Base-by-base conservation (phyloP, 2,113 vertebrate species). In the Channa argus region DNA sequence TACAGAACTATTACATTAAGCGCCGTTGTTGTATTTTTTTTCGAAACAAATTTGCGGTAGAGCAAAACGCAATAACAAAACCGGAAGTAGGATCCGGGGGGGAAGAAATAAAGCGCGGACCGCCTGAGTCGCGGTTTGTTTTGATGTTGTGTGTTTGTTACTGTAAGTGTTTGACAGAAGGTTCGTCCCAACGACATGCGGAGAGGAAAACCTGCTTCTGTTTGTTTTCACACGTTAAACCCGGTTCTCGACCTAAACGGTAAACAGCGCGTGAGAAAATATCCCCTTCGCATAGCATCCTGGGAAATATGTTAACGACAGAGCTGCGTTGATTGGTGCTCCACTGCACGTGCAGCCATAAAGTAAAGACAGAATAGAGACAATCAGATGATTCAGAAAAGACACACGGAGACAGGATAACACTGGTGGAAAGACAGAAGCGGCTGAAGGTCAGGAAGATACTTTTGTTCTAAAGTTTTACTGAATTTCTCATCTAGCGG, bases 301-400 rank as follows among this genome's bases (percentile, higher is more conserved):
- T 73, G 90, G 90, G 88, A 65, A 89, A 84, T 83, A 80, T 83
- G 79, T 10, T 66, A 74, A 87, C 78, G 73, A 74, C 37, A 38
- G 6, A 3, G 24, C 12, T 49, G 0, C 77, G 83, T 77, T 79
- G 81, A 84, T 80, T 86, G 81, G 80, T 55, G 73, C n/a, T 67
- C 33, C 24, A 34, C 33, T 1, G 60, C 38, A 47, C 61, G 51
- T 50, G 34, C 2, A 51, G 14, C 1, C 2, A 8, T 3, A 39
- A 9, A 15, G 6, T 34, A 24, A 33, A 50, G 3, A 44, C 13
- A 43, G 0, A 11, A 1, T 7, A 37, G 13, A 39, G 45, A 41
- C 4, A n/a, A 49, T 10, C 2, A 3, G 24, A 0, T 9, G 2
- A 13, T 41, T 10, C 24, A 24, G 6, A 39, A 41, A 4, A 10